Evolutionary conservation across 2,888 invertebrate species (phyloP).

Genomic region (Xestobium rufovillosum): DNA sequence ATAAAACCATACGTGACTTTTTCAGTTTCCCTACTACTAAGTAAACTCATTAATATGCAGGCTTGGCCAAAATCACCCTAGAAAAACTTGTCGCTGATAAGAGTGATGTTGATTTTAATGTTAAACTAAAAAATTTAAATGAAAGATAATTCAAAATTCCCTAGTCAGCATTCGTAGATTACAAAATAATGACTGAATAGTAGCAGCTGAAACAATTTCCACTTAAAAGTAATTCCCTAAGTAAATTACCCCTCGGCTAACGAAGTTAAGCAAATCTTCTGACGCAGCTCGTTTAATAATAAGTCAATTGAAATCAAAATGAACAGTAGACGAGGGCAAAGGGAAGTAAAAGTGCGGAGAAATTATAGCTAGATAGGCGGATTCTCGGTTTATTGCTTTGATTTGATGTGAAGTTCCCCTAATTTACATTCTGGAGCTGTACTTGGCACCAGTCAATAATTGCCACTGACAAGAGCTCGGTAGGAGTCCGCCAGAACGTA

Average conservation of each 20-base stretch:
- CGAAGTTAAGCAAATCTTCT: constrained; percentile 24
- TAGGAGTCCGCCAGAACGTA: constrained; percentile 6
- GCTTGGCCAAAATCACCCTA: too few relatives aligned
- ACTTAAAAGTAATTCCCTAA: background rate
- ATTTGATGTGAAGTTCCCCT: constrained; percentile 34
- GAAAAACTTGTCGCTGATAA: too few relatives aligned
- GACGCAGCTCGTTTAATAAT: constrained; percentile 28
- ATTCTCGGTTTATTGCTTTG: constrained; percentile 36
- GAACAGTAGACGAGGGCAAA: constrained; percentile 23
- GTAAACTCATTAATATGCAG: too few relatives aligned
- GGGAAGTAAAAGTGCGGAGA: constrained; percentile 18
- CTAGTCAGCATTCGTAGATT: too few relatives aligned
- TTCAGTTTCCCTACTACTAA: too few relatives aligned
- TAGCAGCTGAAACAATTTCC: too few relatives aligned
- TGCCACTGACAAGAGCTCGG: constrained; percentile 23
- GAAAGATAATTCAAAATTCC: too few relatives aligned
- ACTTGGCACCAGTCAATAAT: constrained; percentile 36
- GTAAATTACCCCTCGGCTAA: constrained; percentile 8
- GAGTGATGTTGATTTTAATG: too few relatives aligned
- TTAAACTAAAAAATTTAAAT: too few relatives aligned
- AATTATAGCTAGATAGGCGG: constrained; percentile 25
- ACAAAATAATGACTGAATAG: too few relatives aligned
- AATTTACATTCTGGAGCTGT: constrained; percentile 35
- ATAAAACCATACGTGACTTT: too few relatives aligned
- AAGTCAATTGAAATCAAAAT: constrained; percentile 34